Conservation (phyloP, 2,113 vertebrate genomes). For the Erinaceus europaeus region DNA sequence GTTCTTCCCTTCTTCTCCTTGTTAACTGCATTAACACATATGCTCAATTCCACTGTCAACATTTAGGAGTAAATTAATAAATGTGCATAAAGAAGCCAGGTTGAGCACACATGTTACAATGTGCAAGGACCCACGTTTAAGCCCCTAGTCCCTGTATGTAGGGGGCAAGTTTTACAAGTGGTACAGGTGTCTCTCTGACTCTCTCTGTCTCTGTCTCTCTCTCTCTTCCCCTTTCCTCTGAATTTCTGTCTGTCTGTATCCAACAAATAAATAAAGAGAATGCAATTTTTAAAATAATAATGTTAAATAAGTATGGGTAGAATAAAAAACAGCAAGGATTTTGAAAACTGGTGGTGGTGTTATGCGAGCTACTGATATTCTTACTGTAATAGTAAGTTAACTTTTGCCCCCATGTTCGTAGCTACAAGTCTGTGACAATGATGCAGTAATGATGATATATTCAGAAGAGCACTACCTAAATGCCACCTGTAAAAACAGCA, state of each 20-base stretch:
- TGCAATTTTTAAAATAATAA: no score
- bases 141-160: no score
- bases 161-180: no score
- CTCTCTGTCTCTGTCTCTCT: no score
- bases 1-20: neutral
- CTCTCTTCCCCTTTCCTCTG: no score
- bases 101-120: no score
- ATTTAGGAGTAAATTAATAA: neutral
- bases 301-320: no score
- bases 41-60: neutral
- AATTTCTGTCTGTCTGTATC: no score
- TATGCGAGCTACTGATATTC: neutral
- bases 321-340: neutral
- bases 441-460: neutral
- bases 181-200: no score
- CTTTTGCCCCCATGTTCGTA: neutral
- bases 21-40: neutral
- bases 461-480: constrained; percentile 33
- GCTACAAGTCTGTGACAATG: neutral
- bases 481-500: constrained; percentile 54
- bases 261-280: no score
- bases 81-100: no score
- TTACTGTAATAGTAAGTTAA: neutral
- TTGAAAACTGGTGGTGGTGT: neutral
- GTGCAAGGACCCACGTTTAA: no score